Evolutionary conservation across 2,888 invertebrate genomes (phyloP).

Genomic region (Eilema griseolum): DNA sequence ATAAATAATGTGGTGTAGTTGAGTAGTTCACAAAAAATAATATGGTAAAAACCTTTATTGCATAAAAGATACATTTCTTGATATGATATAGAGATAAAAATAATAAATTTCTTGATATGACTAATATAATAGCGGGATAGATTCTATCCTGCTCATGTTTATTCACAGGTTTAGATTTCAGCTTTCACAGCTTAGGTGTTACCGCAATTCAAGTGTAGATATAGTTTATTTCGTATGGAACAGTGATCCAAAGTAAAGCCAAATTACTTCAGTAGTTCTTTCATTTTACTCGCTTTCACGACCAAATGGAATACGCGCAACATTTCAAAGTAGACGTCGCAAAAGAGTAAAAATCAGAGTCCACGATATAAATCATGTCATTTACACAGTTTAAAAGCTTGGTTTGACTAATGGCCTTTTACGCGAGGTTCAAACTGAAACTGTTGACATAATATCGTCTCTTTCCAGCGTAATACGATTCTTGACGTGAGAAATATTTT

Average conservation of each 20-base stretch:
- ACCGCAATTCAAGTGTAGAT: background rate
- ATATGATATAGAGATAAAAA: background rate
- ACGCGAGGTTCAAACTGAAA: constrained; percentile 53
- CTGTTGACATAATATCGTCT: constrained; percentile 58
- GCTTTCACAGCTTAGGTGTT: background rate
- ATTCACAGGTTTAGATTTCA: background rate
- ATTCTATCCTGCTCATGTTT: background rate
- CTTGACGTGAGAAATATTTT: too few relatives aligned
- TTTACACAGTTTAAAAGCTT: constrained; percentile 73
- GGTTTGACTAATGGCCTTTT: constrained; percentile 72
- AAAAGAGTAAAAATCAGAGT: constrained; percentile 67
- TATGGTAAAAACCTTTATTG: background rate
- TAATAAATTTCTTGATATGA: background rate
- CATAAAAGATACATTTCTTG: background rate
- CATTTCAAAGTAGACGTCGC: constrained; percentile 68
- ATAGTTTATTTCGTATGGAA: constrained; percentile 42
- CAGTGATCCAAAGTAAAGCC: constrained; percentile 38
- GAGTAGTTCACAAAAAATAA: background rate
- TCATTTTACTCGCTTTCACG: constrained; percentile 65
- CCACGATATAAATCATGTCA: constrained; percentile 71
- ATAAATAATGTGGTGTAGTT: background rate
- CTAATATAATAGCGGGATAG: too few relatives aligned
- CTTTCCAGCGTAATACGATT: constrained; percentile 40
- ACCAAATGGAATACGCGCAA: constrained; percentile 68
- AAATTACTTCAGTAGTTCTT: constrained; percentile 64